These are phyloP conservation scores for Sebastes goodei DNA, from an alignment of 2,797 vertebrate species.

Conservation along the genomic window DNA sequence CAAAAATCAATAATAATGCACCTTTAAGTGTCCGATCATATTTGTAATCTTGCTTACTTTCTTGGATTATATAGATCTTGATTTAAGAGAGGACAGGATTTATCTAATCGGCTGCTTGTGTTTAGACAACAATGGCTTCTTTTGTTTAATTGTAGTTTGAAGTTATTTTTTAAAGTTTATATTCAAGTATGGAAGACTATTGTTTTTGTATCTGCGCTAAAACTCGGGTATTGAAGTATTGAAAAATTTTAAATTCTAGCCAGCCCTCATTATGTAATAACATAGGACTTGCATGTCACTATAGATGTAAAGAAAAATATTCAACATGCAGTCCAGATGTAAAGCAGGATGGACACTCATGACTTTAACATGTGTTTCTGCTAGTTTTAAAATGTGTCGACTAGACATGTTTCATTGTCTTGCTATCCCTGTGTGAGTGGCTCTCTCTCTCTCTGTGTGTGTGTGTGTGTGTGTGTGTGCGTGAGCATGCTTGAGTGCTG, in stretches of 20 bases:
- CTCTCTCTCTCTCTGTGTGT: no score
- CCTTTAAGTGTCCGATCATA: background rate
- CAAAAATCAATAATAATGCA: background rate
- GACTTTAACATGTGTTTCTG: background rate
- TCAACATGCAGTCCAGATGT: background rate
- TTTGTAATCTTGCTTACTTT: background rate
- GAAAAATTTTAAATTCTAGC: background rate
- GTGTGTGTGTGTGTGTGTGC: background rate
- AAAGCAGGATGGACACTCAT: background rate
- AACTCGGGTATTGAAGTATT: background rate
- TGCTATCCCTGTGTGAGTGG: background rate
- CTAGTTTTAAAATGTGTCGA: background rate
- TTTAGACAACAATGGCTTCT: background rate
- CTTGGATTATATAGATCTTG: background rate
- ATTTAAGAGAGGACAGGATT: no score
- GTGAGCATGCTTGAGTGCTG: conserved; percentile 16
- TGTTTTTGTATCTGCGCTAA: background rate
- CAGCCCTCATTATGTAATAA: background rate
- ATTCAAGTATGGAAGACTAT: background rate
- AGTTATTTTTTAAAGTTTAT: background rate
- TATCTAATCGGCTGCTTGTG: background rate
- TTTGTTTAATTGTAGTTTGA: background rate
- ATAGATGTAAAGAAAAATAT: background rate
- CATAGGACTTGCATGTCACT: background rate
- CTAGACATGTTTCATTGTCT: background rate